These are phyloP conservation scores for Pseudotriccus pelzelni DNA, from an alignment of 2,797 vertebrate genomes.

Conservation along the genomic window DNA sequence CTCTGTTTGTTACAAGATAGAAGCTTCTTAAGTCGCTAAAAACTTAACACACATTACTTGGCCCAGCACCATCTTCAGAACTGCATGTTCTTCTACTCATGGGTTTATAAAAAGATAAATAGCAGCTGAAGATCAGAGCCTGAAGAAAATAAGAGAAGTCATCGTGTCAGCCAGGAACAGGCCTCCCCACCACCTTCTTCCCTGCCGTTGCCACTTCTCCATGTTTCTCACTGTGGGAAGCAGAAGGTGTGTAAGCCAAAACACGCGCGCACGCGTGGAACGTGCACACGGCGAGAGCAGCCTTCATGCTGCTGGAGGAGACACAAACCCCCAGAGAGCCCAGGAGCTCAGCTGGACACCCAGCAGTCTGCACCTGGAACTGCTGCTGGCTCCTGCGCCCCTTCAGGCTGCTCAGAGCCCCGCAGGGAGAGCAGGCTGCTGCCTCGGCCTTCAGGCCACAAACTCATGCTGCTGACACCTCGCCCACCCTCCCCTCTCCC, in stretches of 20 bases:
- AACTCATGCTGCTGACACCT: slow-evolving; percentile 25
- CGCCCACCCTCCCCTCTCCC: neutral
- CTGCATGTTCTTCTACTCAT: slow-evolving; percentile 23
- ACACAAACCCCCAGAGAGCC: slow-evolving; percentile 6
- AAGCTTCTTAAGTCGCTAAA: slow-evolving; percentile 52
- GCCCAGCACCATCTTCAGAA: slow-evolving; percentile 66
- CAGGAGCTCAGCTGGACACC: neutral
- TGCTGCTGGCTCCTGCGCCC: neutral
- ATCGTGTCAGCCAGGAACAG: neutral
- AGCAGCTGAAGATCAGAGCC: slow-evolving; percentile 63
- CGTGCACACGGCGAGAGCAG: neutral
- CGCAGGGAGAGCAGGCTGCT: neutral
- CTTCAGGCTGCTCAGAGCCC: neutral
- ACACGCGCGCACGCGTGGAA: neutral
- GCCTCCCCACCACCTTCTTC: neutral
- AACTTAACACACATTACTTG: slow-evolving; percentile 41
- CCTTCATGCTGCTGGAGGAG: slow-evolving; percentile 28
- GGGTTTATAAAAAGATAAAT: slow-evolving; percentile 42
- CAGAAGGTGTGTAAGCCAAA: neutral
- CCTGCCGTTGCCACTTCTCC: neutral
- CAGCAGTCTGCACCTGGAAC: neutral
- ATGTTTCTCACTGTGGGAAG: neutral
- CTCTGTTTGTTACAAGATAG: slow-evolving; percentile 51
- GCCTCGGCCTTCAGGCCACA: neutral
- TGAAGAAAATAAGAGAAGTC: slow-evolving; percentile 19